Percentiles rank a stretch among this genome's conserved stretches.
These are phyloP conservation scores for Ibycter americanus DNA, from an alignment of 2,797 vertebrate genomes.

Conservation along the genomic window DNA sequence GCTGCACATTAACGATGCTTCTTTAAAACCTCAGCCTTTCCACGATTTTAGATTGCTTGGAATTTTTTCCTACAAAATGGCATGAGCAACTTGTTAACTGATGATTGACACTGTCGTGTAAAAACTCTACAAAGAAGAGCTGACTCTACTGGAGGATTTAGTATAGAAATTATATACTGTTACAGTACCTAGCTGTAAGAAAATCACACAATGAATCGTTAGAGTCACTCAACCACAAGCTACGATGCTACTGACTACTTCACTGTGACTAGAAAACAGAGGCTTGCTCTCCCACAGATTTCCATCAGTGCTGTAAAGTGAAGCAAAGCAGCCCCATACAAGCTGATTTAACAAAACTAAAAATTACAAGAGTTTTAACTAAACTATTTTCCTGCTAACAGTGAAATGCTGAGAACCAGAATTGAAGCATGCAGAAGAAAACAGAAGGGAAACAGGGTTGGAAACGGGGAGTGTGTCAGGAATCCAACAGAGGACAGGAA, in stretches of 20 bases:
- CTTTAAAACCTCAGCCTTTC: not conserved
- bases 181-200: not conserved
- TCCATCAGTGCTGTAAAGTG: not conserved
- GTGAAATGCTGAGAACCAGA: constrained; percentile 32
- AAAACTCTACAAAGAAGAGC: not conserved
- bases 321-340: not conserved
- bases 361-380: not conserved
- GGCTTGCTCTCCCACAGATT: not conserved
- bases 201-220: not conserved
- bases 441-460: constrained; percentile 38
- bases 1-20: not conserved
- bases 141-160: not conserved
- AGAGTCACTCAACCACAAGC: not conserved
- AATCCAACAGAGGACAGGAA: constrained; percentile 49
- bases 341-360: not conserved
- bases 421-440: constrained; percentile 76
- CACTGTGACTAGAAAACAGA: not conserved
- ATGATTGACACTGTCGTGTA: not conserved
- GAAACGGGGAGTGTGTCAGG: constrained; percentile 37
- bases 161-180: not conserved
- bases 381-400: constrained; percentile 30
- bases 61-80: not conserved
- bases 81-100: not conserved
- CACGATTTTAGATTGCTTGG: not conserved
- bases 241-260: not conserved